Evolutionary conservation across 2,113 vertebrate genomes (phyloP).

Genomic region (Spermophilus dauricus): DNA sequence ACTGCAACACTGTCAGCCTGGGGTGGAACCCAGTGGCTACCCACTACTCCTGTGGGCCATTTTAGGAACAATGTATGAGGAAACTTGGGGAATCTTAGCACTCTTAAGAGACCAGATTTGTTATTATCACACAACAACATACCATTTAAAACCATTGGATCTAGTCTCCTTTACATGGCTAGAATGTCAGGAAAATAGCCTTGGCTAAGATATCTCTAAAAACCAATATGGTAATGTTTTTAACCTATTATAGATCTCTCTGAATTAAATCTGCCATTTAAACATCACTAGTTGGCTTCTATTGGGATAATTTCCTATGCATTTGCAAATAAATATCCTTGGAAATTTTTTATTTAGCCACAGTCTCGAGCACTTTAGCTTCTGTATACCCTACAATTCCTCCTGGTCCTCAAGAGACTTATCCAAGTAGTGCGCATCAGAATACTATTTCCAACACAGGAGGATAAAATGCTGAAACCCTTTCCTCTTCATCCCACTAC

Average conservation of each 20-base stretch:
- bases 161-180: neutral
- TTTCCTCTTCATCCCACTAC: neutral
- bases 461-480: neutral
- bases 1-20: neutral
- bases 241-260: neutral
- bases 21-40: neutral
- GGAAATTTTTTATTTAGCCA: neutral
- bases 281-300: neutral
- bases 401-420: neutral
- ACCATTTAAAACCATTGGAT: neutral
- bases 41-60: fast-evolving
- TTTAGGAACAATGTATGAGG: neutral
- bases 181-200: constrained; percentile 16
- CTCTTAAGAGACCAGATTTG: neutral
- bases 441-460: neutral
- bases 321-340: neutral
- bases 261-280: neutral
- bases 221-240: neutral
- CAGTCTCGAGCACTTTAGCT: neutral
- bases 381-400: neutral
- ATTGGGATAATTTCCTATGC: constrained; percentile 2
- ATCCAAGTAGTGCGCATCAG: neutral
- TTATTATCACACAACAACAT: neutral
- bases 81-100: neutral
- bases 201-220: neutral